A percentile compares a stretch with the other conserved stretches of the same genome.
These are phyloP conservation scores for Penaeus japonicus DNA, from an alignment of 1,140 invertebrate species.

Conservation along the genomic window DNA sequence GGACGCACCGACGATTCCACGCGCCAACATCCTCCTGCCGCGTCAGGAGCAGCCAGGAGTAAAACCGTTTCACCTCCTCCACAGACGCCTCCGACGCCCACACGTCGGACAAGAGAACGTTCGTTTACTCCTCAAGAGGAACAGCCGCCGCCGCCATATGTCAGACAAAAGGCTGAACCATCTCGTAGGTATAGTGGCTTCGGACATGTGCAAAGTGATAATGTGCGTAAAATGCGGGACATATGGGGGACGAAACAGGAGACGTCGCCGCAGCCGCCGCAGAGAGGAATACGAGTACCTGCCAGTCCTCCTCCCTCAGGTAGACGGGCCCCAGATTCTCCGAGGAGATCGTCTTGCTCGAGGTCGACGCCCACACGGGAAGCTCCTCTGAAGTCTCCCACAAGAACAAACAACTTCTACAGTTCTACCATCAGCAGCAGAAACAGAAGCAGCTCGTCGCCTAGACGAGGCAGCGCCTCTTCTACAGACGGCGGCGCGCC, in stretches of 20 bases:
- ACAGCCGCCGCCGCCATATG: conserved; percentile 35
- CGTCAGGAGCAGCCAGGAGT: neutral
- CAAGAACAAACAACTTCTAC: conserved; percentile 7
- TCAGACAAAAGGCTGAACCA: conserved; percentile 25
- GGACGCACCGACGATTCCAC: conserved; percentile 21
- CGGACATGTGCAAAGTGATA: conserved; percentile 45
- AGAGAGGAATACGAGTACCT: neutral
- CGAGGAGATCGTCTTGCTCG: neutral
- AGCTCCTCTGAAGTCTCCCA: too few species aligned
- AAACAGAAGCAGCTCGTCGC: neutral
- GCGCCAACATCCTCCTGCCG: neutral
- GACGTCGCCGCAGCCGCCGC: conserved; percentile 1
- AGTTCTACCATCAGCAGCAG: conserved; percentile 35
- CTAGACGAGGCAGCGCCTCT: conserved; percentile 29
- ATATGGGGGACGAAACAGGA: conserved; percentile 49
- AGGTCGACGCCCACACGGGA: neutral
- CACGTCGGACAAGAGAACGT: conserved; percentile 6
- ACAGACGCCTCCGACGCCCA: conserved; percentile 6
- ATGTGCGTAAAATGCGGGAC: conserved; percentile 54
- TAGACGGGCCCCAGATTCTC: neutral
- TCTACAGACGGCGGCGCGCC: neutral
- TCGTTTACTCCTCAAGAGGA: conserved; percentile 25
- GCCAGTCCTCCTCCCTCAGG: neutral
- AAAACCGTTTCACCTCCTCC: neutral
- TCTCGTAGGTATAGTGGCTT: conserved; percentile 44